A percentile compares a stretch with the other conserved stretches of the same genome.
phyloP scores from a whole-genome alignment of 1,140 invertebrate genomes.

The Trichomalopsis sarcophagae region DNA sequence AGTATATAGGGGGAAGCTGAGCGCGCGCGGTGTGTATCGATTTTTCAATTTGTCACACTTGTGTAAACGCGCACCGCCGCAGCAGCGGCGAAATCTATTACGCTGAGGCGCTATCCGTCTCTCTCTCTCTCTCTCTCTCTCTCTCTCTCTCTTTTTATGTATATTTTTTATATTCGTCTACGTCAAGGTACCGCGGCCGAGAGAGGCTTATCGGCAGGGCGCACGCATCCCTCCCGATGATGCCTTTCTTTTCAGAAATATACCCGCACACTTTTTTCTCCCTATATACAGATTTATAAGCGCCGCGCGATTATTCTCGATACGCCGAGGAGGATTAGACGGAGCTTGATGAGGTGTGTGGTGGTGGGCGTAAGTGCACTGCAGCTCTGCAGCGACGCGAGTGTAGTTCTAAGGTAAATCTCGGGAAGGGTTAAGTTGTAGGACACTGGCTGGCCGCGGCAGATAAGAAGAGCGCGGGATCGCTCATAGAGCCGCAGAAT shows the following conservation, averaged over 20 bases:
- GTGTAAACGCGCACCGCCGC: slow-evolving; percentile 23
- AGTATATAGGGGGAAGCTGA: background rate
- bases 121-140: background rate
- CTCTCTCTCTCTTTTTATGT: slow-evolving; percentile 29
- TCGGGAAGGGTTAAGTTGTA: slow-evolving; percentile 73
- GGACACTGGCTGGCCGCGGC: slow-evolving; percentile 67
- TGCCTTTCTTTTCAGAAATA: background rate
- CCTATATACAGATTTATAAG: background rate
- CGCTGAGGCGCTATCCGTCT: slow-evolving; percentile 15
- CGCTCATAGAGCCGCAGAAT: slow-evolving; percentile 66
- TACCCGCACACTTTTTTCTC: background rate
- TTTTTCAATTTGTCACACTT: slow-evolving; percentile 52
- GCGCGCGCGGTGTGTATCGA: slow-evolving; percentile 10
- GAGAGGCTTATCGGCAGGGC: slow-evolving; percentile 54
- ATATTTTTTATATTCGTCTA: slow-evolving; percentile 59
- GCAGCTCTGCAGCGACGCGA: background rate
- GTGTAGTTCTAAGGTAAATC: slow-evolving; percentile 63
- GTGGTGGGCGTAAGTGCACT: slow-evolving; percentile 22
- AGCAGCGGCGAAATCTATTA: slow-evolving; percentile 34
- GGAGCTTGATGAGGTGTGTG: slow-evolving; percentile 9
- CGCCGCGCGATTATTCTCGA: background rate
- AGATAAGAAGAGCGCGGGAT: slow-evolving; percentile 68
- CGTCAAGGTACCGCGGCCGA: slow-evolving; percentile 37
- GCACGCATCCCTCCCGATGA: slow-evolving; percentile 45
- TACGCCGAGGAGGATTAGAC: slow-evolving; percentile 31